These are phyloP conservation scores for Canis aureus DNA, from an alignment of 2,113 vertebrate genomes.

Conservation along the genomic window DNA sequence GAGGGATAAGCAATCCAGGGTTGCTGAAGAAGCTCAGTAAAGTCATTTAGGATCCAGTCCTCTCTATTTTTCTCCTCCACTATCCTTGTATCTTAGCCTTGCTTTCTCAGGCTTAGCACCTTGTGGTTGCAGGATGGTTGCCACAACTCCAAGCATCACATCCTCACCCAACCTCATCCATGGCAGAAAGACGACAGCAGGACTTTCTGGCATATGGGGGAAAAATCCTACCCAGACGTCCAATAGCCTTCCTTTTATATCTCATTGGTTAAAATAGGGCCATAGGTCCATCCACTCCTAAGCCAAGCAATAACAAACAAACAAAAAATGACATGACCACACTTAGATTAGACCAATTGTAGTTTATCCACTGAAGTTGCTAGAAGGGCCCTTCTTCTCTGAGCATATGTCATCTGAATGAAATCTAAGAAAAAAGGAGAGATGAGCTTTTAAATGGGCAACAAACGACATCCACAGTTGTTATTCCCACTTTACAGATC, in stretches of 20 bases:
- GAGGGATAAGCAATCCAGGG: neutral
- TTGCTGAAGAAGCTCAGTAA: neutral
- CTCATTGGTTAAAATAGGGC: neutral
- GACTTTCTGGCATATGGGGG: neutral
- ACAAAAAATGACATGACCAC: neutral
- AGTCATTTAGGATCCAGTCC: neutral
- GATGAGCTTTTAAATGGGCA: neutral
- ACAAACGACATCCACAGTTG: neutral
- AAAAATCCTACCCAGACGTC: neutral
- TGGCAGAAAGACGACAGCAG: neutral
- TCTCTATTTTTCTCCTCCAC: neutral
- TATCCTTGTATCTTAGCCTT: neutral
- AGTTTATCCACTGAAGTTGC: neutral
- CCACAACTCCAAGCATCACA: neutral
- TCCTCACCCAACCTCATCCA: neutral
- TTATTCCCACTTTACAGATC: neutral
- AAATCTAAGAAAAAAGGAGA: neutral
- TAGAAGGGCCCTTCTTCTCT: neutral
- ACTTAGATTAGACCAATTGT: neutral
- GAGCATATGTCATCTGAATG: neutral
- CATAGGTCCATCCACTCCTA: neutral
- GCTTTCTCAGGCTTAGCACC: neutral
- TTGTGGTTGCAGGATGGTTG: neutral
- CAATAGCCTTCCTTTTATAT: neutral
- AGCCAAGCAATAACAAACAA: neutral